phyloP scores from a whole-genome alignment of 2,888 invertebrate genomes.

The Phorcus lineatus region DNA sequence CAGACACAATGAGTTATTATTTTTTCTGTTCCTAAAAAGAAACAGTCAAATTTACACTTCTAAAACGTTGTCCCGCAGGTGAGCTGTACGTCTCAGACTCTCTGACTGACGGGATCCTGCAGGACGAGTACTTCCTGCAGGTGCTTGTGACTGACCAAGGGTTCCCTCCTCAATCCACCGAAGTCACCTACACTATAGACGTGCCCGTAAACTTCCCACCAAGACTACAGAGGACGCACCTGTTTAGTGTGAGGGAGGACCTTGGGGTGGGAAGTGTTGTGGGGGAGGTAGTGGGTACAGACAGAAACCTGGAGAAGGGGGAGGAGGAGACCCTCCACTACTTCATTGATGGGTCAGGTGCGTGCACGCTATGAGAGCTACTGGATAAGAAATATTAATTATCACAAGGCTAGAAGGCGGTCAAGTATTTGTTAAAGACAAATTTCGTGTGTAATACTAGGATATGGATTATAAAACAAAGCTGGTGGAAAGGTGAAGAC shows the following conservation, averaged over 20 bases:
- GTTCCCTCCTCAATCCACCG: slow-evolving; percentile 3
- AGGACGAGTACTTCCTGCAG: slow-evolving; percentile 24
- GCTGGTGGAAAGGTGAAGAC: too few relatives aligned
- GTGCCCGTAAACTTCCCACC: slow-evolving; percentile 31
- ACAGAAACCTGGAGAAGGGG: not conserved
- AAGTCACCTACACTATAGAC: not conserved
- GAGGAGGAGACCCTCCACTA: not conserved
- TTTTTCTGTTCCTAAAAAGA: too few relatives aligned
- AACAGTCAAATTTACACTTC: not conserved
- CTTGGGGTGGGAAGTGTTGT: not conserved
- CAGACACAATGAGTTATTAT: too few relatives aligned
- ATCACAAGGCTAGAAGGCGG: too few relatives aligned
- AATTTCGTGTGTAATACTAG: too few relatives aligned
- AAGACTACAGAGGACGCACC: not conserved
- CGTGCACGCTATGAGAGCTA: not conserved
- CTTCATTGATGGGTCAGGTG: slow-evolving; percentile 2
- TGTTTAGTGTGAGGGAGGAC: slow-evolving; percentile 15
- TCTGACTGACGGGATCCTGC: slow-evolving; percentile 16
- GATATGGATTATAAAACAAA: too few relatives aligned
- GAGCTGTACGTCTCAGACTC: not conserved
- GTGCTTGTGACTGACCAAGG: slow-evolving; percentile 30
- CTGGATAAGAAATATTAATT: too few relatives aligned
- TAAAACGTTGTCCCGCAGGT: not conserved
- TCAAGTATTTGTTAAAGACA: too few relatives aligned
- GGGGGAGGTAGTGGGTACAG: slow-evolving; percentile 6